Evolutionary conservation across 2,888 invertebrate genomes (phyloP).

Genomic region (Callosobruchus maculatus): DNA sequence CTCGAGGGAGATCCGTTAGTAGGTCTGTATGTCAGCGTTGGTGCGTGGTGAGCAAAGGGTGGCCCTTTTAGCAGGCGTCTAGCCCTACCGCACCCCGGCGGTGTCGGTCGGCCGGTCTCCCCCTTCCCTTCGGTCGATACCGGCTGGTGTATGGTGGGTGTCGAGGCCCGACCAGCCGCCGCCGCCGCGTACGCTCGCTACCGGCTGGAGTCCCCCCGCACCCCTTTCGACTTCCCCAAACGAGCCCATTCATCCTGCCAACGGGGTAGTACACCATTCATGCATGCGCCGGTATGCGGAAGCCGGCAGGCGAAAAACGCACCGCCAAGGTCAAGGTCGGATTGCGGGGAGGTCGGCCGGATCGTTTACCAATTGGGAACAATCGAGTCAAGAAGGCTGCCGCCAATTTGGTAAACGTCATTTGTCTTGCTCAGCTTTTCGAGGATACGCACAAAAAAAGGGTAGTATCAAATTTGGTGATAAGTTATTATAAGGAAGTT

Average conservation of each 20-base stretch:
- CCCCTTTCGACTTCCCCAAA: background rate
- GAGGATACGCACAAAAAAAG: no score
- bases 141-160: background rate
- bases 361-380: background rate
- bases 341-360: background rate
- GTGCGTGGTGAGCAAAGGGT: background rate
- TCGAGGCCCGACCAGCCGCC: background rate
- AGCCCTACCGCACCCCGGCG: background rate
- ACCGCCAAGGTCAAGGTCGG: background rate
- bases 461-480: no score
- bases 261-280: background rate
- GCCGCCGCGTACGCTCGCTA: background rate
- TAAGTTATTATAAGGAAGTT: no score
- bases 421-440: no score
- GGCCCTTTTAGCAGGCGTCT: background rate
- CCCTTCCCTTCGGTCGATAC: background rate
- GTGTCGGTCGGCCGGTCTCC: background rate
- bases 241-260: background rate
- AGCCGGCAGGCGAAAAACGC: background rate
- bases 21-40: background rate
- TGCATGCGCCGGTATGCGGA: background rate
- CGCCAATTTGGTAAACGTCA: no score
- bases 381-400: no score
- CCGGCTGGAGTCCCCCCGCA: background rate
- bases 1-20: background rate